A percentile compares a stretch with the other conserved stretches of the same genome.
Conservation (phyloP, 1,140 invertebrate genomes). For the Euwallacea fornicatus region DNA sequence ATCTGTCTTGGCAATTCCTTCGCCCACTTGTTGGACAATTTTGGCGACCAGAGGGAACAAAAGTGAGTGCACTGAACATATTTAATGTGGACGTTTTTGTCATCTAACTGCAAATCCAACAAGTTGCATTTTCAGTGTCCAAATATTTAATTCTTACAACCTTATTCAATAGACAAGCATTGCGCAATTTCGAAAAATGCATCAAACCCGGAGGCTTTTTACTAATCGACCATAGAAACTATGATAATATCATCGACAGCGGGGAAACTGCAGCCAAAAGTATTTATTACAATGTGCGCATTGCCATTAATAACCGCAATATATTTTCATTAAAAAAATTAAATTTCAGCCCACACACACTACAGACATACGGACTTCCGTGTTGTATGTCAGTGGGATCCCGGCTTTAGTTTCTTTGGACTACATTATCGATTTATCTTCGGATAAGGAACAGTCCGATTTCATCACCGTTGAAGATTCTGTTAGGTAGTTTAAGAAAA, state of each 20-base stretch:
- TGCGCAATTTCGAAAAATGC: conserved; percentile 77
- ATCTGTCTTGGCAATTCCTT: conserved; percentile 89
- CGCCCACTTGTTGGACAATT: conserved; percentile 79
- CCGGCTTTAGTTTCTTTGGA: conserved; percentile 76
- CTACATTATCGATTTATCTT: conserved; percentile 66
- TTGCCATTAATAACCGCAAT: not conserved
- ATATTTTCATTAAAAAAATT: conserved; percentile 24
- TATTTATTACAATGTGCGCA: conserved; percentile 84
- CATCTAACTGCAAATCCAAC: not conserved
- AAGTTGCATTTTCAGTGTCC: not conserved
- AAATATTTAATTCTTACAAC: not conserved
- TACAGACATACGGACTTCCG: conserved; percentile 79
- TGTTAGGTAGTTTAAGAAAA: conserved; percentile 41
- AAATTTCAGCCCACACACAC: conserved; percentile 71
- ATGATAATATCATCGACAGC: conserved; percentile 75
- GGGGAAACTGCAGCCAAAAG: conserved; percentile 76
- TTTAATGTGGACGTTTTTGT: not conserved
- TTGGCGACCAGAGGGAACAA: conserved; percentile 76
- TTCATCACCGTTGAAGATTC: conserved; percentile 36
- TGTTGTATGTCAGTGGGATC: conserved; percentile 73
- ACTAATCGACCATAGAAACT: conserved; percentile 86
- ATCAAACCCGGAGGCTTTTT: conserved; percentile 82
- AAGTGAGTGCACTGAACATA: conserved; percentile 57
- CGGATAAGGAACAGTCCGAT: conserved; percentile 40
- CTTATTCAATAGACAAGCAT: conserved; percentile 57